Conservation (phyloP, 2,888 invertebrate genomes). For the Hyposoter didymator region DNA sequence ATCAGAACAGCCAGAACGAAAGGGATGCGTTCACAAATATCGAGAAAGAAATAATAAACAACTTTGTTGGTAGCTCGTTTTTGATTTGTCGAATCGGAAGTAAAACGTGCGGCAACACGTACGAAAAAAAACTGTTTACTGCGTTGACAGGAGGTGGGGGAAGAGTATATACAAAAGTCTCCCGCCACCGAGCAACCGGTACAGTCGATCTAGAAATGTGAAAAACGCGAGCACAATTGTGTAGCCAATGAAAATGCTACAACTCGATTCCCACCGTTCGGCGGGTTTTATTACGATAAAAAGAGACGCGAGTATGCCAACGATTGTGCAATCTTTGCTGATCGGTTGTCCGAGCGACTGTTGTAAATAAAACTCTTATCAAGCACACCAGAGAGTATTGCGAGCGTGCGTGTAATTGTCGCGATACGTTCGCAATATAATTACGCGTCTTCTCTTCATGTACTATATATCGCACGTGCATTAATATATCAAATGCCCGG, state of each 20-base stretch:
- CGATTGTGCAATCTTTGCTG: constrained; percentile 32
- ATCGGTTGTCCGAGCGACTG: constrained; percentile 37
- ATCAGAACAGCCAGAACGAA: neutral
- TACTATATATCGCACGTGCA: neutral
- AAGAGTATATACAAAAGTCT: neutral
- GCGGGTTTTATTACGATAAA: constrained; percentile 9
- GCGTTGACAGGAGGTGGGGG: neutral
- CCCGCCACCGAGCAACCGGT: constrained; percentile 8
- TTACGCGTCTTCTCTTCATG: constrained; percentile 12
- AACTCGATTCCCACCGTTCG: neutral
- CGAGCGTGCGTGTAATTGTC: constrained; percentile 17
- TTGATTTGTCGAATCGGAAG: neutral
- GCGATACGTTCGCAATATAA: constrained; percentile 22
- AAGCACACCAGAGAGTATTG: neutral
- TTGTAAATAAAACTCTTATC: constrained; percentile 40
- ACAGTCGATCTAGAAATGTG: neutral
- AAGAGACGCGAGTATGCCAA: constrained; percentile 17
- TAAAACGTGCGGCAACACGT: neutral
- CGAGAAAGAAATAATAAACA: neutral
- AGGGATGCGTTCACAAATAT: neutral
- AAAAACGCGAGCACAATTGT: constrained; percentile 12
- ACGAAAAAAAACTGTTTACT: neutral
- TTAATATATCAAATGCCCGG: neutral
- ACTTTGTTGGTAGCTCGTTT: neutral
- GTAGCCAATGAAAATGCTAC: neutral